phyloP scores from a whole-genome alignment of 53 echinoderm and acorn worm species.

The Crossaster papposus region DNA sequence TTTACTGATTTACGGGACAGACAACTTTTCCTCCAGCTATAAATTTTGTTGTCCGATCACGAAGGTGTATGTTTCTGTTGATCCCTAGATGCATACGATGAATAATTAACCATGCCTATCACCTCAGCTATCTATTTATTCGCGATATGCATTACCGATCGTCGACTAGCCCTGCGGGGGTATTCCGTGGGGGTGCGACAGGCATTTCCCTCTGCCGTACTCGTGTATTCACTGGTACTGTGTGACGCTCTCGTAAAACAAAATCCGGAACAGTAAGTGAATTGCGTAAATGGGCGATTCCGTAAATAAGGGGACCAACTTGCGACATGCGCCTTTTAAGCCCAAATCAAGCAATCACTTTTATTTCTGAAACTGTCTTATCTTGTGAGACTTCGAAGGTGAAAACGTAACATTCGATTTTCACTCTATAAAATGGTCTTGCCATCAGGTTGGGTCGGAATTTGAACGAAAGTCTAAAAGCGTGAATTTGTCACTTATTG shows the following conservation, averaged over 20 bases:
- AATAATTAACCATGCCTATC: not conserved
- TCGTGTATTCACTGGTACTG: not conserved
- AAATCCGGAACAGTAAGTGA: not conserved
- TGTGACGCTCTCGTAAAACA: not conserved
- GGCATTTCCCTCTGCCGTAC: not conserved
- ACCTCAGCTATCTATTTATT: not conserved
- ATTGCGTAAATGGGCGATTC: not conserved
- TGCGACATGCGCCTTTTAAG: no score
- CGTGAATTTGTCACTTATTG: no score
- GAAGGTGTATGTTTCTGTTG: not conserved
- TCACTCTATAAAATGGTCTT: no score
- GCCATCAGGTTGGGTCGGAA: no score
- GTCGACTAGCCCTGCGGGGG: not conserved
- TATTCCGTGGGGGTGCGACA: not conserved
- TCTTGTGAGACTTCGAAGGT: no score
- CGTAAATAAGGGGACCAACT: no score
- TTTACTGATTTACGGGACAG: not conserved
- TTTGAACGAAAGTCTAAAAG: no score
- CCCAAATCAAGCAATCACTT: no score
- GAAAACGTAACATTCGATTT: no score
- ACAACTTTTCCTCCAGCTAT: not conserved
- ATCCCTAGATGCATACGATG: constrained; percentile 12
- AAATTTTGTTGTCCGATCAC: not conserved
- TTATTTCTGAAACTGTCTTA: no score
- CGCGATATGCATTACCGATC: not conserved